Percentiles rank a stretch among this genome's conserved stretches.
Evolutionary conservation across 2,113 vertebrate species (phyloP).

Genomic region (Pteropus alecto): DNA sequence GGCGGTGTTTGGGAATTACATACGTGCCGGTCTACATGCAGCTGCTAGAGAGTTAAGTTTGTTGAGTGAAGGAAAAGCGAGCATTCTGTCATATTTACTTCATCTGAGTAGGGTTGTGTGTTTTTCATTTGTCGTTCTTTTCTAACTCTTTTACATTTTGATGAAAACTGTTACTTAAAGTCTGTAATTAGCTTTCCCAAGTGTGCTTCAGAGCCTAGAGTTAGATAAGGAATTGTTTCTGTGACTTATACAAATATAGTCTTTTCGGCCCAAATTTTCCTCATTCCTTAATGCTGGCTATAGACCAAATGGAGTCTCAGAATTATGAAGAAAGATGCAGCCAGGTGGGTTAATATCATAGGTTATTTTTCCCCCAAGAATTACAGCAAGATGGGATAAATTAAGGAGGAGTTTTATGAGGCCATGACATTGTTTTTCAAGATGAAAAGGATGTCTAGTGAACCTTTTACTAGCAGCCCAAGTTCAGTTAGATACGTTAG

Average conservation of each 20-base stretch:
- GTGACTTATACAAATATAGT: not conserved
- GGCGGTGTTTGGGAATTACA: not conserved
- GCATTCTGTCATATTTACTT: not conserved
- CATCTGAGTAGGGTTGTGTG: not conserved
- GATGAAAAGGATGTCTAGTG: not conserved
- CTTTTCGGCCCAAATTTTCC: not conserved
- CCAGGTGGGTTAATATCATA: not conserved
- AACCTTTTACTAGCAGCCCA: not conserved
- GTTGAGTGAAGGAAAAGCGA: not conserved
- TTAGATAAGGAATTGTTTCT: not conserved
- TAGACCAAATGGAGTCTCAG: not conserved
- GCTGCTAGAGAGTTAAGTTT: not conserved
- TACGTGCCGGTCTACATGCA: not conserved
- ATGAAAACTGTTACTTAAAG: not conserved
- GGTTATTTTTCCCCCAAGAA: not conserved
- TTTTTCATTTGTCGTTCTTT: not conserved
- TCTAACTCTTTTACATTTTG: not conserved
- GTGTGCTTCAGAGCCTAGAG: not conserved
- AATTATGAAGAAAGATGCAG: not conserved
- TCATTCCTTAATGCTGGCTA: not conserved
- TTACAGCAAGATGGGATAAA: not conserved
- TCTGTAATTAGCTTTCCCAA: not conserved
- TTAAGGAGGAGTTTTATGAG: not conserved
- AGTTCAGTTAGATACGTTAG: not conserved
- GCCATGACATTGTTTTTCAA: not conserved